Percentiles rank a stretch among this genome's conserved stretches.
Conservation (phyloP, 2,113 vertebrate genomes). For the Thalassoma bifasciatum region DNA sequence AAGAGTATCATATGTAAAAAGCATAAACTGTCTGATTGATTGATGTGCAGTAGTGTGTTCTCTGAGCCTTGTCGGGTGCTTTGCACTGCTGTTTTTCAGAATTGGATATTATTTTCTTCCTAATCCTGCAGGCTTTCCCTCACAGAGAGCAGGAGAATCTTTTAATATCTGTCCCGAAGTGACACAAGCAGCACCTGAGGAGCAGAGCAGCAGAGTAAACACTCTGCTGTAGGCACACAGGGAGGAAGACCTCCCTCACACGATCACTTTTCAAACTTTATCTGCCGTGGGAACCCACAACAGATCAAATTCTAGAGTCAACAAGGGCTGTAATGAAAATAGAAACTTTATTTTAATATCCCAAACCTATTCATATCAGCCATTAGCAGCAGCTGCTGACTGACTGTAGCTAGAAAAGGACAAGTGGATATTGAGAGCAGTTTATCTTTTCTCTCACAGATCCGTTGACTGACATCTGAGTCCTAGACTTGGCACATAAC, state of each 20-base stretch:
- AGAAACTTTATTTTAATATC: not conserved
- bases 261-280: constrained; percentile 8
- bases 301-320: not conserved
- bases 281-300: not conserved
- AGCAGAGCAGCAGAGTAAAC: constrained; percentile 45
- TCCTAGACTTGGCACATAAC: not conserved
- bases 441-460: not conserved
- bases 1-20: too few species aligned
- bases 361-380: not conserved
- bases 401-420: not conserved
- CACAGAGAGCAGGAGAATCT: constrained; percentile 33
- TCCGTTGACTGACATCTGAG: not conserved
- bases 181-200: constrained; percentile 30
- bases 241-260: constrained; percentile 5
- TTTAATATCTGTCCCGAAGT: constrained; percentile 48
- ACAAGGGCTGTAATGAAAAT: constrained; percentile 1
- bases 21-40: not conserved
- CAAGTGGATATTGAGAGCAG: not conserved
- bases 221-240: constrained; percentile 26
- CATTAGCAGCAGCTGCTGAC: not conserved
- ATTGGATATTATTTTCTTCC: constrained; percentile 32
- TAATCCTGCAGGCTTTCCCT: constrained; percentile 47
- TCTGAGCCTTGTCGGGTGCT: constrained; percentile 10
- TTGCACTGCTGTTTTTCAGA: constrained; percentile 14
- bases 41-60: constrained; percentile 27